A percentile compares a stretch with the other conserved stretches of the same genome.
phyloP scores from a whole-genome alignment of 2,888 invertebrate genomes.

The Heliconius ethilla region DNA sequence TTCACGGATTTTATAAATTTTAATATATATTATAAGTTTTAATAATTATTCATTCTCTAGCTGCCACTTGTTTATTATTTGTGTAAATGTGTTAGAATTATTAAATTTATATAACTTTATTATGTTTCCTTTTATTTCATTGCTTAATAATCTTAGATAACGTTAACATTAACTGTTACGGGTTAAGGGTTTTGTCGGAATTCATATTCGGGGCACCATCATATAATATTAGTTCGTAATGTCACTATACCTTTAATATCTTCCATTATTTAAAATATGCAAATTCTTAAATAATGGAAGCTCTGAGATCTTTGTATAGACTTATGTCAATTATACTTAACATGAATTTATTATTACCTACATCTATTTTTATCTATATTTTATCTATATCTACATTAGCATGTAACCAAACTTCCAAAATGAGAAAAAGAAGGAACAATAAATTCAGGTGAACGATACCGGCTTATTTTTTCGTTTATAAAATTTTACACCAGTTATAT shows the following conservation, averaged over 20 bases:
- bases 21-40: background rate
- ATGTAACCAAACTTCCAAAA: background rate
- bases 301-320: background rate
- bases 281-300: conserved; percentile 21
- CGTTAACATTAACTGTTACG: background rate
- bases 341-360: conserved; percentile 19
- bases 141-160: background rate
- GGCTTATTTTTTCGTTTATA: conserved; percentile 12
- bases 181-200: background rate
- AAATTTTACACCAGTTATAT: background rate
- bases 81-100: conserved; percentile 23
- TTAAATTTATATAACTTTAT: conserved; percentile 27
- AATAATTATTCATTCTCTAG: conserved; percentile 8
- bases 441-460: conserved; percentile 8
- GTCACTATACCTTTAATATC: background rate
- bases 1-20: too few relatives aligned
- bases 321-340: conserved; percentile 20
- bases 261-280: conserved; percentile 8
- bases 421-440: conserved; percentile 6
- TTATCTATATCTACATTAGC: conserved; percentile 1
- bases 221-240: conserved; percentile 15
- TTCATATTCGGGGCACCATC: conserved; percentile 4
- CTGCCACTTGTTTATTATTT: conserved; percentile 14
- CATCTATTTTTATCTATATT: conserved; percentile 13
- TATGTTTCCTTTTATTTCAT: conserved; percentile 25